Conservation (phyloP, 2,888 invertebrate species). For the Lacanobia oleracea region DNA sequence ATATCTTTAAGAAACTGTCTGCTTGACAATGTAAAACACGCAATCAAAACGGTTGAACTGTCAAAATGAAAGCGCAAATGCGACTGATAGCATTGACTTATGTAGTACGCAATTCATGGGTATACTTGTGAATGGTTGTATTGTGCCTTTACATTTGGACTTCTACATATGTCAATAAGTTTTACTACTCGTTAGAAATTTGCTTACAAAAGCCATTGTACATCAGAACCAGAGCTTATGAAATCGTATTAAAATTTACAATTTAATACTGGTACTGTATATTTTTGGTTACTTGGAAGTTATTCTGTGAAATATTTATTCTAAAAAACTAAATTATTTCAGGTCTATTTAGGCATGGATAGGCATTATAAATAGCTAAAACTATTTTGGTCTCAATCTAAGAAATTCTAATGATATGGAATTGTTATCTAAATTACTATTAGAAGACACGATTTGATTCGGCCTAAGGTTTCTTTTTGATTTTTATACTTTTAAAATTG, state of each 20-base stretch:
- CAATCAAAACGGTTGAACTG: too few relatives aligned
- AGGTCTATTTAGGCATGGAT: slow-evolving; percentile 20
- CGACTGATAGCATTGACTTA: too few relatives aligned
- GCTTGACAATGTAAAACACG: too few relatives aligned
- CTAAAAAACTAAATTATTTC: slow-evolving; percentile 35
- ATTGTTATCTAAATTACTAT: slow-evolving; percentile 30
- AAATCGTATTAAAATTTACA: slow-evolving; percentile 12
- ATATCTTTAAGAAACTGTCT: background rate
- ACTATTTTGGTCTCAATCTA: slow-evolving; percentile 62
- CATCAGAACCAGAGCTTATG: slow-evolving; percentile 4
- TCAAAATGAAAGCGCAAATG: too few relatives aligned
- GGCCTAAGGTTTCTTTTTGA: background rate
- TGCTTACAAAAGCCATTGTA: background rate
- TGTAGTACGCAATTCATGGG: too few relatives aligned
- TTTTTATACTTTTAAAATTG: background rate
- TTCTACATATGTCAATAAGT: background rate
- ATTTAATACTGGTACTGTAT: slow-evolving; percentile 49
- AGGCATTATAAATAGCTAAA: slow-evolving; percentile 44
- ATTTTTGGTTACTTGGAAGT: slow-evolving; percentile 31
- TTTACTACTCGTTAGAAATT: background rate
- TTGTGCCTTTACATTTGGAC: background rate
- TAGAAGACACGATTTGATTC: slow-evolving; percentile 29
- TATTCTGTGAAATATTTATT: slow-evolving; percentile 27
- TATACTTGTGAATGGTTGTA: background rate
- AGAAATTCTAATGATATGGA: slow-evolving; percentile 67